Base-by-base conservation (phyloP, 2,113 vertebrate genomes). In the Calidris pugnax region DNA sequence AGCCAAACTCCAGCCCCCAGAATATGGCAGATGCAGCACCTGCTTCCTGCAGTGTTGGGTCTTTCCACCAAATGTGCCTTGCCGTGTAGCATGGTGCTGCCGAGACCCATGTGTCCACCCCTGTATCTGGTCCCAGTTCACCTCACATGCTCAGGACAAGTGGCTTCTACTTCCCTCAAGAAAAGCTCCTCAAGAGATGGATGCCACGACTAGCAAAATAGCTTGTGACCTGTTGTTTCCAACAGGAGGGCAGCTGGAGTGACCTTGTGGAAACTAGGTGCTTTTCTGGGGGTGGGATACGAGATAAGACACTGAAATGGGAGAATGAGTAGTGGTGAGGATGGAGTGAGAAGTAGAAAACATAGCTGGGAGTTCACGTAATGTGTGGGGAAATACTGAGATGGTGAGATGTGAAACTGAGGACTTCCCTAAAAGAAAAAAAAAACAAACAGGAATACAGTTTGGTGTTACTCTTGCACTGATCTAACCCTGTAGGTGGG, bases 1-100 rank as follows among this genome's bases (percentile, higher is more conserved):
- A 84, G 50, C 55, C 63, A 33, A 28, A 24, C 22, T 51, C 2
- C 2, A 6, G 11, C 35, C 67, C 64, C 28, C 48, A 59, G 22
- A 57, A 69, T 8, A 37, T 0, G 1, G 20, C 20, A 39, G 33
- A 37, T 77, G 66, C 21, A 47, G 12, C 37, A 32, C 30, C 59
- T n/a, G 9, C 45, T 72, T 71, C 3, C 3, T 1, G 2, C 22
- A 21, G 1, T 2, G 14, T 7, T 30, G 51, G 53, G 26, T 17
- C 39, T 71, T 85, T 59, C 51, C 51, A 60, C n/a, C 23, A 23
- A 27, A 60, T 4, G 7, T 30, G 26, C 63, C 19, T 41, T 28
- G 51, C 21, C 18, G 3, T 4, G 14, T 41, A 14, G 15, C 17
- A 3, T 20, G 35, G 24, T 0, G 1, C 33, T 57, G 11, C 43